Percentiles rank a stretch among this genome's conserved stretches.
Evolutionary conservation across 2,888 invertebrate species (phyloP).

Genomic region (Chironomus tentans): DNA sequence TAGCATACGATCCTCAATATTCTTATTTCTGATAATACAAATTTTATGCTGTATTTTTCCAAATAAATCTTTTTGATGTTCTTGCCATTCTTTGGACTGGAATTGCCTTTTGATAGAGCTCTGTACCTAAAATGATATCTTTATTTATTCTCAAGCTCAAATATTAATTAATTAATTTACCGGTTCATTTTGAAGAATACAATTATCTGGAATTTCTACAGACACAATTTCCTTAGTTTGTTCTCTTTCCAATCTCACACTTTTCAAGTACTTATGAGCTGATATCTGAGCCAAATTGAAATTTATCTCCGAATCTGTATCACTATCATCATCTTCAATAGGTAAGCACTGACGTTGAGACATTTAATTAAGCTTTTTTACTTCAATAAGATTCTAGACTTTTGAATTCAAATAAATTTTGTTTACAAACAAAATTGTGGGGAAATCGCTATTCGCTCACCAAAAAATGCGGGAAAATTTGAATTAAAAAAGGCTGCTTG

Average conservation of each 20-base stretch:
- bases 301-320: not conserved
- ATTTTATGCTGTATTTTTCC: conserved; percentile 32
- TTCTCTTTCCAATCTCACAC: conserved; percentile 3
- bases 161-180: not conserved
- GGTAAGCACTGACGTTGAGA: conserved; percentile 11
- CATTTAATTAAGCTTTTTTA: not conserved
- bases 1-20: not conserved
- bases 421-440: not conserved
- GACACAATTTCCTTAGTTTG: not conserved
- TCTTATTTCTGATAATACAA: conserved; percentile 30
- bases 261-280: not conserved
- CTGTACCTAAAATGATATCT: not conserved
- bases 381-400: too few relatives aligned
- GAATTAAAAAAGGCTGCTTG: too few relatives aligned
- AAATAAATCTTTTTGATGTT: conserved; percentile 35
- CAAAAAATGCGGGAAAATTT: too few relatives aligned
- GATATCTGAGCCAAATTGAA: not conserved
- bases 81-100: conserved; percentile 39
- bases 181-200: not conserved
- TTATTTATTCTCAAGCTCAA: not conserved
- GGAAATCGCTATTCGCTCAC: too few relatives aligned
- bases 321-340: not conserved
- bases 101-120: not conserved
- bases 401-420: not conserved
- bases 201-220: not conserved